These are phyloP conservation scores for Drosophila nannoptera DNA, from an alignment of 1,140 invertebrate genomes.

Conservation along the genomic window DNA sequence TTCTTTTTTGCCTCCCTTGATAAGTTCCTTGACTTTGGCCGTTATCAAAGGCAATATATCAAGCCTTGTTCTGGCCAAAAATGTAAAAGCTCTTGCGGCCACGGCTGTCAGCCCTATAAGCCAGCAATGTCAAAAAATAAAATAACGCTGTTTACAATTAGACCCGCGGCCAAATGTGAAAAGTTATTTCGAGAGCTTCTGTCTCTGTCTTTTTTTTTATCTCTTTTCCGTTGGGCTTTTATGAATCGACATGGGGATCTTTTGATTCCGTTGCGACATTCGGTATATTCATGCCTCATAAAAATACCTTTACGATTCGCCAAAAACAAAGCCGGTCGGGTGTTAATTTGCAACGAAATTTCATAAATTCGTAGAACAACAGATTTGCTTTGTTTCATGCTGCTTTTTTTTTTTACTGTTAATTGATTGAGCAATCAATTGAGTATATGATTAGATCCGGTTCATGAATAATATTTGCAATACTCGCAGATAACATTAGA, in stretches of 20 bases:
- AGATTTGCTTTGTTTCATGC: conserved; percentile 6
- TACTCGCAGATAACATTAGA: neutral
- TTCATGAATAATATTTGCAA: neutral
- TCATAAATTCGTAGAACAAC: neutral
- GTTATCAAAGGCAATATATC: conserved; percentile 23
- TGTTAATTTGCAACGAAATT: conserved; percentile 19
- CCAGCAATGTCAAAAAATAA: conserved; percentile 18
- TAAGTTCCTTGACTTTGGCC: conserved; percentile 9
- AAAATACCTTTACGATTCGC: neutral
- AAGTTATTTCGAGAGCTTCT: neutral
- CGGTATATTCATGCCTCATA: conserved; percentile 1
- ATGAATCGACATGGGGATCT: too few species aligned
- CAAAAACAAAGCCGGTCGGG: neutral
- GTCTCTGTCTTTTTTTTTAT: neutral
- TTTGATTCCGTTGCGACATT: conserved; percentile 21
- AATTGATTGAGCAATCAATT: conserved; percentile 20
- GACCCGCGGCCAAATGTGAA: conserved; percentile 6
- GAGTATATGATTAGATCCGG: neutral
- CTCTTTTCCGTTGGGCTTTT: too few species aligned
- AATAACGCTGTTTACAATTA: conserved; percentile 24
- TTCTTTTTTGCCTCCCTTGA: conserved; percentile 4
- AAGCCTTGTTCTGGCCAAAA: conserved; percentile 1
- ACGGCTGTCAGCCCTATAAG: conserved; percentile 16
- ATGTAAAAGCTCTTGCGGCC: conserved; percentile 21
- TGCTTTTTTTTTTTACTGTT: conserved; percentile 4